Percentiles rank a stretch among this genome's conserved stretches.
These are phyloP conservation scores for Oryzias dopingdopingensis DNA, from an alignment of 2,797 vertebrate species.

Conservation along the genomic window DNA sequence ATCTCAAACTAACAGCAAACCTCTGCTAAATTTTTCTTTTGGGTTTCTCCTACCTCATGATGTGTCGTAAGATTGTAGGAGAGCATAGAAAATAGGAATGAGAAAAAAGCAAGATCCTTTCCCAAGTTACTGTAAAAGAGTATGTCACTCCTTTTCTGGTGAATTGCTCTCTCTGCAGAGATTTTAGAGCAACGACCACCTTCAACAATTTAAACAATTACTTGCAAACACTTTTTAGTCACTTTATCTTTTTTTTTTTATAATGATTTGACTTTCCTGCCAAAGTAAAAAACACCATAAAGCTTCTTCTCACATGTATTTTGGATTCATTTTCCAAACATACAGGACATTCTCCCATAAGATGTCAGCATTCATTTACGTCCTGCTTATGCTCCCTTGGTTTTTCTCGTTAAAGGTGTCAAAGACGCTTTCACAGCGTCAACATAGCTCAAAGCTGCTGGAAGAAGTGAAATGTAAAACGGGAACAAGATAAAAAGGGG, in stretches of 20 bases:
- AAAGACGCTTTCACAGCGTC: not conserved
- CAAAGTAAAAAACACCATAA: too few species aligned
- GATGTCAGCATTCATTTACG: slow-evolving; percentile 15
- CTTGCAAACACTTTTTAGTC: not conserved
- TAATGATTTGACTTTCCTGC: too few species aligned
- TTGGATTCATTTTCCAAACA: too few species aligned
- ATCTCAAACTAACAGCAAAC: not conserved
- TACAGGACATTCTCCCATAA: not conserved
- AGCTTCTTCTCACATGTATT: too few species aligned
- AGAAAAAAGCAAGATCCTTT: not conserved
- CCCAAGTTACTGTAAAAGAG: not conserved
- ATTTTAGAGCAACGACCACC: slow-evolving; percentile 5
- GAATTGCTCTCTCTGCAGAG: slow-evolving; percentile 3
- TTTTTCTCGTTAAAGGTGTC: too few species aligned
- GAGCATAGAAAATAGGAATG: slow-evolving; percentile 1
- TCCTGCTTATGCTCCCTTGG: not conserved
- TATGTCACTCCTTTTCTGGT: slow-evolving; percentile 2
- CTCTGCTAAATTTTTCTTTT: not conserved
- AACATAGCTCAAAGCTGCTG: slow-evolving; percentile 7
- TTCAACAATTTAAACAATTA: slow-evolving; percentile 4
- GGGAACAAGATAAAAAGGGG: slow-evolving; percentile 8
- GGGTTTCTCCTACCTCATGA: not conserved
- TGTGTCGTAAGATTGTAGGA: not conserved
- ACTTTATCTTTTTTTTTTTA: too few species aligned
- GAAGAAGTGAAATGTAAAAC: slow-evolving; percentile 19